Evolutionary conservation across 2,113 vertebrate species (phyloP).

Genomic region (Rhabdornis inornatus): DNA sequence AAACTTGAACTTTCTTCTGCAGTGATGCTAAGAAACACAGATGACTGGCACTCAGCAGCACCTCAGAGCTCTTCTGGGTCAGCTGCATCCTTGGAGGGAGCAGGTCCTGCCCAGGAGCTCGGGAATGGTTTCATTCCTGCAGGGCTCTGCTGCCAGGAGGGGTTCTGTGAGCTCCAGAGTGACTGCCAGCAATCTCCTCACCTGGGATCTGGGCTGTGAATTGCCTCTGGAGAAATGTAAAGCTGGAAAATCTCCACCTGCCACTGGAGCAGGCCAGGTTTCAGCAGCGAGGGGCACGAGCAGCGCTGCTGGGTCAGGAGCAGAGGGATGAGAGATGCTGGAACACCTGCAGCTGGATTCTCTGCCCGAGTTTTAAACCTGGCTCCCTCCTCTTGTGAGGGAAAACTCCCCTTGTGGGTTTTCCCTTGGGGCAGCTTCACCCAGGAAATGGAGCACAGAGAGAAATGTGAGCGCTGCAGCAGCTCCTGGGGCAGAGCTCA

Average conservation of each 20-base stretch:
- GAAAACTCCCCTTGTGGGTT: not conserved
- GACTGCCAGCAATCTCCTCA: not conserved
- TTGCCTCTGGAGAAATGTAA: not conserved
- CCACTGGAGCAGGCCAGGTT: fast-evolving
- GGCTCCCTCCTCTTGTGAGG: not conserved
- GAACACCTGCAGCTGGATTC: not conserved
- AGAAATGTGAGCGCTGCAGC: fast-evolving
- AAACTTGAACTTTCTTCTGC: not conserved
- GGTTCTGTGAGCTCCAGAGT: not conserved
- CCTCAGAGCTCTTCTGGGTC: not conserved
- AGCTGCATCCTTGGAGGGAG: not conserved
- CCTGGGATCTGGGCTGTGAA: not conserved
- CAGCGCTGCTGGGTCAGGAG: not conserved
- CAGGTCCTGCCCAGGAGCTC: not conserved
- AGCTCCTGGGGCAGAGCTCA: not conserved
- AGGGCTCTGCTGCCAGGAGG: not conserved
- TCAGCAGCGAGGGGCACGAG: not conserved
- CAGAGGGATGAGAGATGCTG: not conserved
- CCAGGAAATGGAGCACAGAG: not conserved
- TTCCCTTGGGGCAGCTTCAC: not conserved
- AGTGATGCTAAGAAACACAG: not conserved
- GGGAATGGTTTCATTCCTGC: not conserved
- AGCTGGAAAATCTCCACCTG: not conserved
- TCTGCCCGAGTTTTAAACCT: not conserved
- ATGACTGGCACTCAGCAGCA: not conserved